A percentile compares a stretch with the other conserved stretches of the same genome.
These are phyloP conservation scores for Gephyroberyx darwinii DNA, from an alignment of 2,797 vertebrate genomes.

Conservation along the genomic window DNA sequence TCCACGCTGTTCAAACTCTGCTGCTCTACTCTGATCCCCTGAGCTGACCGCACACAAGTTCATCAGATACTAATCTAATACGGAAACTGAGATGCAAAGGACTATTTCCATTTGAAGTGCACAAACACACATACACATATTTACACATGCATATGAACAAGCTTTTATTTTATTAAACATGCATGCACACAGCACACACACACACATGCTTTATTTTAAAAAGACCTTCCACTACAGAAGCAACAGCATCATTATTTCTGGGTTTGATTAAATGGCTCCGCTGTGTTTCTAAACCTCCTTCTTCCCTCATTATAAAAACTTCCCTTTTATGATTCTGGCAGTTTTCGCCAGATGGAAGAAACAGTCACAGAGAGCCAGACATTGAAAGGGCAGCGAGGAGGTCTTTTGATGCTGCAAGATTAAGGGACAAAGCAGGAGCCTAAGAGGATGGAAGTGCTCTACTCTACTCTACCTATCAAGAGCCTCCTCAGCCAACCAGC, in stretches of 20 bases:
- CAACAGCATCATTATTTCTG: conserved; percentile 55
- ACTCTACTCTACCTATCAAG: conserved; percentile 40
- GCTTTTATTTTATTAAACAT: no score
- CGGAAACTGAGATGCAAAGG: conserved; percentile 2
- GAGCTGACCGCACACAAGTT: conserved; percentile 47
- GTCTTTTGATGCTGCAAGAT: conserved; percentile 75
- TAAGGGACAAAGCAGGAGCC: conserved; percentile 63
- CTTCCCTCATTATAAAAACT: conserved; percentile 60
- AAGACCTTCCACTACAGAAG: conserved; percentile 12
- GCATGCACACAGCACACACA: neutral
- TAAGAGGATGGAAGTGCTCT: conserved; percentile 16
- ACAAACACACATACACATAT: neutral
- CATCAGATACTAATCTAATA: conserved; percentile 23
- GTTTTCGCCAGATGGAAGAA: conserved; percentile 42
- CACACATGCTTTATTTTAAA: conserved; percentile 34
- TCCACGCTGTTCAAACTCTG: conserved; percentile 50
- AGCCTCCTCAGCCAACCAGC: conserved; percentile 49
- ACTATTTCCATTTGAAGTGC: neutral
- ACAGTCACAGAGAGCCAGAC: conserved; percentile 41
- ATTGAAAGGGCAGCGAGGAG: conserved; percentile 46
- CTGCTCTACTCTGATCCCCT: conserved; percentile 50
- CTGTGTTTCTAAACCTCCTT: conserved; percentile 39
- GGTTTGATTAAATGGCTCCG: conserved; percentile 63
- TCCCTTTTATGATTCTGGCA: conserved; percentile 62
- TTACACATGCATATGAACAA: neutral